A percentile compares a stretch with the other conserved stretches of the same genome.
Evolutionary conservation across 2,888 invertebrate genomes (phyloP).

Genomic region (Aleiodes alternator): DNA sequence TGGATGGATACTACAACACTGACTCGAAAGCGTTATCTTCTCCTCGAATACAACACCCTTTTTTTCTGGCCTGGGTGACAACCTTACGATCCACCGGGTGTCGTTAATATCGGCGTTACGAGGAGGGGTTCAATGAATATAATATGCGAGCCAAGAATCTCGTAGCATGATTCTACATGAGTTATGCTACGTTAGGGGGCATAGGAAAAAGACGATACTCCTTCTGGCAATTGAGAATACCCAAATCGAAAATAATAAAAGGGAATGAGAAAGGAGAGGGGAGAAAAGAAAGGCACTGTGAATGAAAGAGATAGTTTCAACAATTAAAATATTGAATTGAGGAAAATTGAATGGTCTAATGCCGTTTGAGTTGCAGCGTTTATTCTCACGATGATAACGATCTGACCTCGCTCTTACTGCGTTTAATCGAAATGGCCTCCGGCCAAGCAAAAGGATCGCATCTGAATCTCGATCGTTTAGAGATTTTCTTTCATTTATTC

Average conservation of each 20-base stretch:
- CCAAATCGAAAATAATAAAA: slow-evolving; percentile 14
- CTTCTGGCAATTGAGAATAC: slow-evolving; percentile 58
- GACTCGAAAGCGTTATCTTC: slow-evolving; percentile 39
- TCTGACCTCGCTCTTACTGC: slow-evolving; percentile 62
- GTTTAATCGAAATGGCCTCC: slow-evolving; percentile 53
- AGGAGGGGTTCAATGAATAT: slow-evolving; percentile 52
- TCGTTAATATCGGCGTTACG: slow-evolving; percentile 69
- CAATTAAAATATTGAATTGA: slow-evolving; percentile 23
- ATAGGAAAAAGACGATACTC: slow-evolving; percentile 24
- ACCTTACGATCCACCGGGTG: slow-evolving; percentile 72
- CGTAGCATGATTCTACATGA: slow-evolving; percentile 63
- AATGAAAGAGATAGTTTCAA: slow-evolving; percentile 8
- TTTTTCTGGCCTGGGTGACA: slow-evolving; percentile 66
- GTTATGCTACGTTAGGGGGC: slow-evolving; percentile 52
- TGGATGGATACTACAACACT: slow-evolving; percentile 42
- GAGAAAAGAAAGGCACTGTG: no score
- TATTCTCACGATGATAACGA: slow-evolving; percentile 61
- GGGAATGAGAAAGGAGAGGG: neutral
- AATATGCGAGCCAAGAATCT: slow-evolving; percentile 63
- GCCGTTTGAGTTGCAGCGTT: slow-evolving; percentile 45
- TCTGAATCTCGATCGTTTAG: slow-evolving; percentile 29
- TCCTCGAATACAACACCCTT: slow-evolving; percentile 57
- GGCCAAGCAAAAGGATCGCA: slow-evolving; percentile 21
- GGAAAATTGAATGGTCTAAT: slow-evolving; percentile 6
- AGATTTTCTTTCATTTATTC: slow-evolving; percentile 10